Base-by-base conservation (phyloP, 2,797 vertebrate species). In the Novumbra hubbsi region DNA sequence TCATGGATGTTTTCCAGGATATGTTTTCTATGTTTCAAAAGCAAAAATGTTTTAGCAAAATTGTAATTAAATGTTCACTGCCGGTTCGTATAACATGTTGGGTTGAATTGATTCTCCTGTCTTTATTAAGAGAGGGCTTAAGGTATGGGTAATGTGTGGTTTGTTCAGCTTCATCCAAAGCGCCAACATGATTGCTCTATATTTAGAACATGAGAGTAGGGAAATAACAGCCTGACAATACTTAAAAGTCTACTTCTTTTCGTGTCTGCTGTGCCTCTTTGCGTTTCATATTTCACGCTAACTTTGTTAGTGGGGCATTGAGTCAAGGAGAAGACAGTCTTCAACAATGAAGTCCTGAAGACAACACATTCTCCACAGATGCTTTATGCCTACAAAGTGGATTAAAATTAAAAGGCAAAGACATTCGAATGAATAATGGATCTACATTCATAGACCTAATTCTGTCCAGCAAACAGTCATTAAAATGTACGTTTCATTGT, bases 21-120 rank as follows among this genome's bases (percentile, higher is more conserved):
- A 77, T 74, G 30, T 72, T 57, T 71, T 76, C 68, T 16, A 24
- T 2, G 69, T 15, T 69, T 70, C 64, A 68, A 70, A 48, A 73
- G 64, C 14, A 65, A 73, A 63, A 14, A 55, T 68, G 62, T 74
- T 67, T 60, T 21, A 27, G 45, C 71, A 62, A 74, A 78, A 68
- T 73, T 72, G 69, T 64, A 69, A 76, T 78, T 38, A 71, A 81
- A 70, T 80, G 75, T 70, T 77, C 70, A 64, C 45, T 55, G 55
- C 21, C 60, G 52, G 5, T 63, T 50, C 75, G 73, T 45, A 70
- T 12, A 5, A 21, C 21, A 27, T 70, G 72, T 72, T 72, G n/a
- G 68, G 57, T 70, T 45, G 41, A 15, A n/a, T 24, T 72, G 65
- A 24, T 11, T 73, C n/a, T 60, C 50, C 32, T 38, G 21, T 55